Conservation (phyloP, 2,888 invertebrate species). For the Prenolepis imparis region DNA sequence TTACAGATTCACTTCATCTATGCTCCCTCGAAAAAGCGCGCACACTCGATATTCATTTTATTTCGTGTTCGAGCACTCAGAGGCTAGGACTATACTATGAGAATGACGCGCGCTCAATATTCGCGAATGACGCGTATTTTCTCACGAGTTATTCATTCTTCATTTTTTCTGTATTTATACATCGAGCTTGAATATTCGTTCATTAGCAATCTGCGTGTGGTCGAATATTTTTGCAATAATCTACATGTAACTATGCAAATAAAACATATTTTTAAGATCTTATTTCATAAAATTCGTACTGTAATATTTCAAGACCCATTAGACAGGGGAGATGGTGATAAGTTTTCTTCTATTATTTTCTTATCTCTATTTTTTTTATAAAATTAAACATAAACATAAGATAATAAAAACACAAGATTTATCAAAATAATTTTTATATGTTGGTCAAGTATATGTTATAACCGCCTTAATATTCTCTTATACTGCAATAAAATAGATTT, state of each 20-base stretch:
- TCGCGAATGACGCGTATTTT: slow-evolving; percentile 34
- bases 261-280: slow-evolving; percentile 6
- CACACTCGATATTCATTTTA: slow-evolving; percentile 46
- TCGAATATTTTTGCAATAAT: slow-evolving; percentile 14
- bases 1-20: slow-evolving; percentile 24
- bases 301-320: background rate
- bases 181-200: slow-evolving; percentile 28
- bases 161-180: slow-evolving; percentile 1
- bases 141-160: slow-evolving; percentile 31
- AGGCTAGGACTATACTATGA: slow-evolving; percentile 14
- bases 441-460: background rate
- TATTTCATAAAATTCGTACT: background rate
- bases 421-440: background rate
- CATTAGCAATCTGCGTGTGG: slow-evolving; percentile 34
- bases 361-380: background rate
- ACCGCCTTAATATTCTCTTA: background rate
- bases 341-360: background rate
- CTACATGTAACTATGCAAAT: background rate
- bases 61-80: slow-evolving; percentile 21
- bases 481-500: background rate
- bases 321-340: background rate
- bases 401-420: background rate
- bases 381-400: background rate
- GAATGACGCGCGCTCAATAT: slow-evolving; percentile 36
- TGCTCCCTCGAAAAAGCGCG: background rate